phyloP scores from a whole-genome alignment of 2,888 invertebrate genomes.

The Melolontha melolontha region DNA sequence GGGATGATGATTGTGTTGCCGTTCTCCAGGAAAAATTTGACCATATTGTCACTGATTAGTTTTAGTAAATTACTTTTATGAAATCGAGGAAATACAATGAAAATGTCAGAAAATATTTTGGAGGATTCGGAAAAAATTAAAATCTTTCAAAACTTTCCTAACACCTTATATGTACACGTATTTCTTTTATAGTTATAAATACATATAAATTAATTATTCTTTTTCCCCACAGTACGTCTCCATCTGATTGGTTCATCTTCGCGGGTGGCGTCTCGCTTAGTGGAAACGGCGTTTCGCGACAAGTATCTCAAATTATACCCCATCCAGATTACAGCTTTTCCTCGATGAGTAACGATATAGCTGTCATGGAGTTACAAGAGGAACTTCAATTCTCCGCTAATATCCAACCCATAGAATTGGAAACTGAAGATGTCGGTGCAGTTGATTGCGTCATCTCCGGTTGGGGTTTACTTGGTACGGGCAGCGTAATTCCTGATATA shows the following conservation, averaged over 20 bases:
- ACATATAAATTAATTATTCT: not conserved
- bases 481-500: constrained; percentile 5
- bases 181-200: too few species aligned
- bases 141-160: too few species aligned
- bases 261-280: not conserved
- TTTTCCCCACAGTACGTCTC: constrained; percentile 6
- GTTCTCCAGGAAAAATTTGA: too few species aligned
- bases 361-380: constrained; percentile 20
- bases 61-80: too few species aligned
- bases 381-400: not conserved
- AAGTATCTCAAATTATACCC: constrained; percentile 8
- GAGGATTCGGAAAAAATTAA: too few species aligned
- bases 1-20: too few species aligned
- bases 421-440: constrained; percentile 9
- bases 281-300: not conserved
- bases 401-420: constrained; percentile 20
- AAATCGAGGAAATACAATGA: too few species aligned
- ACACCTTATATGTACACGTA: too few species aligned
- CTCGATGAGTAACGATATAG: constrained; percentile 3
- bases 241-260: constrained; percentile 7
- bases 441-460: constrained; percentile 3
- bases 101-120: too few species aligned
- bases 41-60: too few species aligned
- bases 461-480: constrained; percentile 8
- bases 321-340: constrained; percentile 9